Percentiles rank a stretch among this genome's conserved stretches.
Evolutionary conservation across 2,888 invertebrate genomes (phyloP).

Genomic region (Artemia sp.): DNA sequence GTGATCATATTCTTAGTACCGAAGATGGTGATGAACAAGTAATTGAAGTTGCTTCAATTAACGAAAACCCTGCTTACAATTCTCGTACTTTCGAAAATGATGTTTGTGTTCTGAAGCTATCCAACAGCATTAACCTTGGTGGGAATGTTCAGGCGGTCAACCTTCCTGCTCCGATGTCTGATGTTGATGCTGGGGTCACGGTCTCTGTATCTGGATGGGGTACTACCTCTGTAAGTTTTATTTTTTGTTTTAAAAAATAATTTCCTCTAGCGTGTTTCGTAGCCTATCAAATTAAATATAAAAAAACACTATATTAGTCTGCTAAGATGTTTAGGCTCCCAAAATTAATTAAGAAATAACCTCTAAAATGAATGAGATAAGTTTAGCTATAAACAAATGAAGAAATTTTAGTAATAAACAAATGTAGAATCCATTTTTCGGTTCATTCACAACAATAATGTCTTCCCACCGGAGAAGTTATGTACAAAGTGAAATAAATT

Average conservation of each 20-base stretch:
- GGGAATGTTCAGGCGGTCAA: neutral
- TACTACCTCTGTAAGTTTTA: conserved; percentile 29
- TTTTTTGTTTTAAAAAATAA: neutral
- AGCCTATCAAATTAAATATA: no score
- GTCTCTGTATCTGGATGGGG: conserved; percentile 39
- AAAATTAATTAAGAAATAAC: no score
- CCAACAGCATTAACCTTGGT: neutral
- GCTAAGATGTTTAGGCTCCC: no score
- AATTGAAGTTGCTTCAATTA: conserved; percentile 8
- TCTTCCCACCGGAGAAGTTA: no score
- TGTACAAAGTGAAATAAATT: no score
- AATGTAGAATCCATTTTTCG: no score
- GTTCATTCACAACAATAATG: no score
- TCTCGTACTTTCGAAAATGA: conserved; percentile 37
- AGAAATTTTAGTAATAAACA: no score
- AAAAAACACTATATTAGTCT: no score
- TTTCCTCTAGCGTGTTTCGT: no score
- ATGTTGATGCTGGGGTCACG: conserved; percentile 26
- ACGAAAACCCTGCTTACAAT: conserved; percentile 18
- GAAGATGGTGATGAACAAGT: conserved; percentile 20
- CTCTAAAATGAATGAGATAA: no score
- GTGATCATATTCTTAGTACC: conserved; percentile 19
- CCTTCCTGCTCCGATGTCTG: conserved; percentile 15
- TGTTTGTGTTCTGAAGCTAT: conserved; percentile 47
- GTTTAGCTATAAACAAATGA: no score